Conservation (phyloP, 2,113 vertebrate species). For the Rattus rattus region DNA sequence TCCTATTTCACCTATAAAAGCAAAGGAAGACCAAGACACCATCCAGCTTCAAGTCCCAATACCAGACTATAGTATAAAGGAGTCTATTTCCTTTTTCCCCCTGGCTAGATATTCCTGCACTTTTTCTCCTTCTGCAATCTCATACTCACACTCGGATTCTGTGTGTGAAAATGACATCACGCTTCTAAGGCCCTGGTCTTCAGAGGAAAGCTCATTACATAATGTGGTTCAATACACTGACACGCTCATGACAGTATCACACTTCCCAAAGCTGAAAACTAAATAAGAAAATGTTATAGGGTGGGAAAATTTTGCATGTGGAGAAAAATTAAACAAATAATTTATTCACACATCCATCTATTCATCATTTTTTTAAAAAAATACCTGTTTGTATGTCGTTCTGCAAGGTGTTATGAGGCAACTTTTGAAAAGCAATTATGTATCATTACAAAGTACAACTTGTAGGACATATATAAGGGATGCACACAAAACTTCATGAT, state of each 20-base stretch:
- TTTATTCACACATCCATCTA: not conserved
- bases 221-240: not conserved
- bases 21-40: not conserved
- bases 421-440: constrained; percentile 1
- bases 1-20: constrained; percentile 62
- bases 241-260: not conserved
- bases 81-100: not conserved
- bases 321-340: constrained; percentile 43
- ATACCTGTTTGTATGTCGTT: not conserved
- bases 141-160: not conserved
- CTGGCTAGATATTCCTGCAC: not conserved
- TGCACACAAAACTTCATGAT: not conserved
- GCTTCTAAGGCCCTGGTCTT: constrained; percentile 2
- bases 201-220: not conserved
- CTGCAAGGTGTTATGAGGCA: not conserved
- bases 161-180: not conserved
- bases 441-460: not conserved
- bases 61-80: not conserved
- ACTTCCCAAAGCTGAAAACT: not conserved
- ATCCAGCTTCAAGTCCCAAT: not conserved
- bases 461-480: not conserved
- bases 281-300: not conserved
- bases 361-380: not conserved
- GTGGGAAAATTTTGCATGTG: not conserved
- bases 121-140: not conserved